Base-by-base conservation (phyloP, 1,140 invertebrate species). In the Hyposmocoma kahamanoa region DNA sequence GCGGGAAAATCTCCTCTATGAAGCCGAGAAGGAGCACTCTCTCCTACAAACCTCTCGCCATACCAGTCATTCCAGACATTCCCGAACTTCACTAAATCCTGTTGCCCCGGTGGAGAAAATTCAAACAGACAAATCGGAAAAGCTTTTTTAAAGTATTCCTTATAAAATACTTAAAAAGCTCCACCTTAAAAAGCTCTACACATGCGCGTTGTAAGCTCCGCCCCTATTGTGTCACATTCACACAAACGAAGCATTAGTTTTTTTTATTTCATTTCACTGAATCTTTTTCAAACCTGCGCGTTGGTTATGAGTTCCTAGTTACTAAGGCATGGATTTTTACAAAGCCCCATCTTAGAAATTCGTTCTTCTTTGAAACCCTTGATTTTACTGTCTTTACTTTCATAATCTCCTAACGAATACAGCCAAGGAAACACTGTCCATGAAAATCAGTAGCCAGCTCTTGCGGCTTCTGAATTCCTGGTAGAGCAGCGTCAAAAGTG, bases 1-100 rank as follows among this genome's bases (percentile, higher is more conserved):
- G 85, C 85, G 83, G 77, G 83, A 87, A 86, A 81, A 82, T 77
- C 66, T 73, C 66, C 77, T 72, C 60, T 78, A 72, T 73, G 70
- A 72, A 73, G 67, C 60, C 53, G n/a, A 67, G 71, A 53, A 47
- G 48, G 38, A 41, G 45, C 38, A 49, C 55, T 59, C 66, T 66
- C 56, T 54, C 42, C 49, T 46, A 21, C 30, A 36, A 21, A 45
- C 59, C 64, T 55, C 54, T 47, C 42, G 17, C 38, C 38, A 11
- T 21, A 11, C 9, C 47, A 30, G 50, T n/a, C 70, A 78, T 84
- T 56, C 72, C 71, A 42, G 67, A 46, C 62, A 84, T 83, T 73
- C 62, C 45, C 50, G 3, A 72, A 55, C 73, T 66, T 10, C 58
- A 60, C 3, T 3, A 5, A 21, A 49, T 59, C 49, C 50, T 85